Evolutionary conservation across 2,113 vertebrate genomes (phyloP).

Genomic region (Arothron firmamentum): DNA sequence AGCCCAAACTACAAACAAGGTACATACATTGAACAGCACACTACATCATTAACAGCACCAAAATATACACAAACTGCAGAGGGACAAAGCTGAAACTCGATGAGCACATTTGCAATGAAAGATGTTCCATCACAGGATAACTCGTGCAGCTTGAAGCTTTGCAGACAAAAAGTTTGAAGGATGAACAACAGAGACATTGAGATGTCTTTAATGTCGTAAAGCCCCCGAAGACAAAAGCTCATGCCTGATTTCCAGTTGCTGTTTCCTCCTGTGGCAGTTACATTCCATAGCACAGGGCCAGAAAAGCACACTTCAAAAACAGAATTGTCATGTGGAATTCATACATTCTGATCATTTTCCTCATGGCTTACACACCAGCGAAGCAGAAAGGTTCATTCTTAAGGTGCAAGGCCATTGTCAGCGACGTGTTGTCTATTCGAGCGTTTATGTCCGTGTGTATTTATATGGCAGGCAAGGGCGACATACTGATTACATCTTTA

Average conservation of each 20-base stretch:
- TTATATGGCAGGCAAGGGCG: background rate
- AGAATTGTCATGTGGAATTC: conserved; percentile 63
- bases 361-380: conserved; percentile 51
- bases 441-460: background rate
- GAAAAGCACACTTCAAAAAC: conserved; percentile 67
- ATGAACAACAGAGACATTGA: conserved; percentile 17
- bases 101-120: conserved; percentile 21
- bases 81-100: conserved; percentile 47
- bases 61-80: conserved; percentile 54
- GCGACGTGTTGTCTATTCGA: conserved; percentile 15
- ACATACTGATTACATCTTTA: background rate
- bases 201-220: conserved; percentile 38
- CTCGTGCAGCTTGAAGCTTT: conserved; percentile 29
- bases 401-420: conserved; percentile 54
- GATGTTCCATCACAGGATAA: conserved; percentile 37
- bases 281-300: conserved; percentile 32
- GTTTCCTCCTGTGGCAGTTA: conserved; percentile 27
- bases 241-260: conserved; percentile 38
- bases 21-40: conserved; percentile 65
- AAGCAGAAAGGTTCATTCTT: conserved; percentile 62
- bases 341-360: conserved; percentile 49
- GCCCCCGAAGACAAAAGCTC: conserved; percentile 39
- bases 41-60: conserved; percentile 56
- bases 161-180: conserved; percentile 11
- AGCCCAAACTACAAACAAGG: conserved; percentile 67